Evolutionary conservation across 2,797 vertebrate species (phyloP).

Genomic region (Uromys caudimaculatus): DNA sequence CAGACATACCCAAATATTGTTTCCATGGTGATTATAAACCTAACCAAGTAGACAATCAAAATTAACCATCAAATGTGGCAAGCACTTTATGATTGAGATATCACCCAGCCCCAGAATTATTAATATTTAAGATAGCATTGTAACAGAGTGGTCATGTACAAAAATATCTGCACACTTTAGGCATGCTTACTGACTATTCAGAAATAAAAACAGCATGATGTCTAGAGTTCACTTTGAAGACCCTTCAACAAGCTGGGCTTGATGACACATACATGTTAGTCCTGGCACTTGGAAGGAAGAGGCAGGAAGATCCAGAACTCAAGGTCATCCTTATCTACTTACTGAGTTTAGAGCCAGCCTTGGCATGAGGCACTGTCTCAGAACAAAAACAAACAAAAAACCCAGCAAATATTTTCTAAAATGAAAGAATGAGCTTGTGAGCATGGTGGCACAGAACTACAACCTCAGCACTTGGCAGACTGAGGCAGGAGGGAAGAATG

Average conservation of each 20-base stretch:
- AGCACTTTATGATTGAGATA: background rate
- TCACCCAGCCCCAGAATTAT: background rate
- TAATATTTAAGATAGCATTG: slow-evolving; percentile 15
- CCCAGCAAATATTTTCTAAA: background rate
- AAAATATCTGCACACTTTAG: slow-evolving; percentile 38
- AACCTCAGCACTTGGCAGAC: background rate
- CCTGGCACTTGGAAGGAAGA: background rate
- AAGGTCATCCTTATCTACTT: background rate
- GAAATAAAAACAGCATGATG: background rate
- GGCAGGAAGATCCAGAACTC: background rate
- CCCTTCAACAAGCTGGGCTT: background rate
- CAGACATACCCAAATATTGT: background rate
- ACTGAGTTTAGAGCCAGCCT: background rate
- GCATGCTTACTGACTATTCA: background rate
- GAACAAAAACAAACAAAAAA: background rate
- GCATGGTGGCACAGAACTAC: background rate
- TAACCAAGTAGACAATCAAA: background rate
- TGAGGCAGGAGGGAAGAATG: background rate
- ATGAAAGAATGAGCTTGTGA: background rate
- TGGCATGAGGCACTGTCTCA: background rate
- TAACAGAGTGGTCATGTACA: slow-evolving; percentile 13
- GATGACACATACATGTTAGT: background rate
- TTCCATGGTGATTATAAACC: background rate
- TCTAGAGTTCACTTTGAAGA: slow-evolving; percentile 22
- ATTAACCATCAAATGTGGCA: background rate